Base-by-base conservation (phyloP, 2,797 vertebrate genomes). In the Notoglanidium macrostoma region DNA sequence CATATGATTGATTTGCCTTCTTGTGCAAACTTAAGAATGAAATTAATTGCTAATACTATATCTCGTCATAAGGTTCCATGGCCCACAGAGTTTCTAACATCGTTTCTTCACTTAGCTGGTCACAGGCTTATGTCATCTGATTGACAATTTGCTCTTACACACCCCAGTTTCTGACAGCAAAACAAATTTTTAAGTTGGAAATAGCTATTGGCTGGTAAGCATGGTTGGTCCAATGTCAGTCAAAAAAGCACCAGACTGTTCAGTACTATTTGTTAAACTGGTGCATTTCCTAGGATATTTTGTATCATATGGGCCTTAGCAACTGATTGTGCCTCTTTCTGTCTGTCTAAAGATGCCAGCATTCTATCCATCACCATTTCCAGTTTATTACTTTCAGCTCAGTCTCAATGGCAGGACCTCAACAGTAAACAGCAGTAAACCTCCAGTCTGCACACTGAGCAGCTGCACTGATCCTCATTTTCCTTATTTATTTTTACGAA, bases 321-420 rank as follows among this genome's bases (percentile, higher is more conserved):
- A 57, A 73, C 46, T 49, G 44, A 59, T 85, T 57, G 35, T 19
- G 32, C 1, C 10, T 77, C 49, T 87, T 12, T 85, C 15, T 87
- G 5, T 63, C 26, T 51, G 21, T 84, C 15, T 87, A 90, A 91
- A 99, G 98, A 97, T 85, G 96, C 96, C 95, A 98, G 98, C 78
- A 93, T 96, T 77, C 96, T 96, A 32, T 97, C 97, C 87, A 97
- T 97, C 84, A 95, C 96, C 0, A 96, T 97, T 59, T 98, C 98
- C 92, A 98, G 97, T 68, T 97, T 97, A 3, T 97, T 97, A 23
- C 97, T 97, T 0, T 97, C 97, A 1, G 98, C 98, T 59, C 97
- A 97, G 6, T 94, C 94, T 84, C 94, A 85, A 92, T 96, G 84
- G 90, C 95, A 84, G 95, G 95, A 87, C 89, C 92, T 97, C 92